These are phyloP conservation scores for Chrysolina haemoptera DNA, from an alignment of 2,888 invertebrate genomes.

Conservation along the genomic window DNA sequence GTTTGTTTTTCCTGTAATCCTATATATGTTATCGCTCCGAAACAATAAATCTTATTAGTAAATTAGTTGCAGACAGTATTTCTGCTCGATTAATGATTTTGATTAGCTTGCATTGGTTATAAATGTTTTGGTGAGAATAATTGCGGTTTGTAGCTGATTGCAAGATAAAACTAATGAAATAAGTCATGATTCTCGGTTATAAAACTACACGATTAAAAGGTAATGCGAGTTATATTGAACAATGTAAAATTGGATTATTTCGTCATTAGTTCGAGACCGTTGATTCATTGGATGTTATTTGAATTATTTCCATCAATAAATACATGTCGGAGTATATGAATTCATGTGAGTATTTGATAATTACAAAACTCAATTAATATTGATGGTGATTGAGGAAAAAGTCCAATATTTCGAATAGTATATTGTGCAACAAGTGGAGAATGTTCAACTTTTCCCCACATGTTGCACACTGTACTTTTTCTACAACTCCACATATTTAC, in stretches of 20 bases:
- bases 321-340: no score
- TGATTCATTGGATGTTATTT: no score
- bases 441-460: no score
- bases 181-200: conserved; percentile 12
- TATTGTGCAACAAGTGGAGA: no score
- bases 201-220: not conserved
- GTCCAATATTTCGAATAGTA: no score
- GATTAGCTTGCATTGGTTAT: conserved; percentile 28
- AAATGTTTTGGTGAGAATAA: conserved; percentile 33
- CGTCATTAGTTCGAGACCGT: not conserved
- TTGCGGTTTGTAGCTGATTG: conserved; percentile 30
- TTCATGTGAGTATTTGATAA: no score
- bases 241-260: not conserved
- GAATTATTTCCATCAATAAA: no score
- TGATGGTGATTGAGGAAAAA: no score
- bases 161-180: conserved; percentile 28
- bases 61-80: conserved; percentile 40
- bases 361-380: no score
- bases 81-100: conserved; percentile 34
- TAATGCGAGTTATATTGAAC: not conserved
- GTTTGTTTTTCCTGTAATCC: not conserved
- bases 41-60: conserved; percentile 37
- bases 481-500: no score
- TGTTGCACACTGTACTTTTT: no score
- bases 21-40: conserved; percentile 25